Conservation (phyloP, 2,797 vertebrate genomes). For the Mycteria americana region DNA sequence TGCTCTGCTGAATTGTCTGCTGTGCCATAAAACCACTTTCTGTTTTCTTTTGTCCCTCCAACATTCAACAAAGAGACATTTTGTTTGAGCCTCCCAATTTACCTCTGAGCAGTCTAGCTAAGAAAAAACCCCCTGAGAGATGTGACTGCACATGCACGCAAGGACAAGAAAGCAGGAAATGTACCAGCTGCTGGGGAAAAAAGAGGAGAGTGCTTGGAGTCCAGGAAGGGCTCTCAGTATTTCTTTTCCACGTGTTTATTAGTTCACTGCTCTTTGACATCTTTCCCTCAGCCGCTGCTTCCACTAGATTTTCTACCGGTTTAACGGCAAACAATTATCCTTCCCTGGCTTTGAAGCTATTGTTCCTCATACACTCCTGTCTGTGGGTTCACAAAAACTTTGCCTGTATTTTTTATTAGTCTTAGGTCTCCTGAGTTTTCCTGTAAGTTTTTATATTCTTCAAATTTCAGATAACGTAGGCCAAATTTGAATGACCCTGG, state of each 20-base stretch:
- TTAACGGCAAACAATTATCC: not conserved
- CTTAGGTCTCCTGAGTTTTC: not conserved
- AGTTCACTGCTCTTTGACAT: constrained; percentile 38
- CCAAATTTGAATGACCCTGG: not conserved
- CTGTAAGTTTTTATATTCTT: not conserved
- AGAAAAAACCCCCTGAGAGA: not conserved
- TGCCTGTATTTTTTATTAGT: not conserved
- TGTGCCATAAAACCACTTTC: not conserved
- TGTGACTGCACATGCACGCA: not conserved
- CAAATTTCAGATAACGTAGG: not conserved
- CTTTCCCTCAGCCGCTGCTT: not conserved
- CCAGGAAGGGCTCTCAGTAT: not conserved
- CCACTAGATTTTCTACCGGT: not conserved
- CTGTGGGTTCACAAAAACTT: not conserved
- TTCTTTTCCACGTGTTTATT: constrained; percentile 24
- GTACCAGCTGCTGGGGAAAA: not conserved
- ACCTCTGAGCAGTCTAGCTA: not conserved
- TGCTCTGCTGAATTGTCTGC: not conserved
- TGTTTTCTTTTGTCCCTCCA: constrained; percentile 7
- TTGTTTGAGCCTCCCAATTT: constrained; percentile 26
- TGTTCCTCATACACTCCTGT: not conserved
- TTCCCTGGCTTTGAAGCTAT: not conserved
- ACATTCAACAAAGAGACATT: not conserved
- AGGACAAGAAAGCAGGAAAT: constrained; percentile 42
- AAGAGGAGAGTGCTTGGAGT: not conserved